These are phyloP conservation scores for Bombus cullumanus DNA, from an alignment of 1,140 invertebrate genomes.

Conservation along the genomic window DNA sequence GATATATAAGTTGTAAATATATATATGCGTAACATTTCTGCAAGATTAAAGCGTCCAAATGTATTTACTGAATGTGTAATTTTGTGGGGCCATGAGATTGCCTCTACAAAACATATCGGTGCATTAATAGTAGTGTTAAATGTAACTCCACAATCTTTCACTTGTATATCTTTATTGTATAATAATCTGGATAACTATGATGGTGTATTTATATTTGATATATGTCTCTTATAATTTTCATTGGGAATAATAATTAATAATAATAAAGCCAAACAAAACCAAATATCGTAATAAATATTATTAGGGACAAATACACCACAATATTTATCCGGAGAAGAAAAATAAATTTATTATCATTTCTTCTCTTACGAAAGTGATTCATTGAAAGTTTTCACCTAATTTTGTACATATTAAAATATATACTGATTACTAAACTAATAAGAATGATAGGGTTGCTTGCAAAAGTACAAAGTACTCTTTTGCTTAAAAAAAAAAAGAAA, in stretches of 20 bases:
- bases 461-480: conserved; percentile 56
- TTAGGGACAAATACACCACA: conserved; percentile 12
- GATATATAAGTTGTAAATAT: conserved; percentile 72
- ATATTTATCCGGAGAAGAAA: conserved; percentile 38
- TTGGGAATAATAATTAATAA: conserved; percentile 10
- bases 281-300: background rate
- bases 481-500: background rate
- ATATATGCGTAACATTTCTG: conserved; percentile 52
- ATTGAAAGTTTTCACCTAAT: conserved; percentile 49
- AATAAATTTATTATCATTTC: conserved; percentile 44
- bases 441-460: conserved; percentile 63
- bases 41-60: conserved; percentile 63
- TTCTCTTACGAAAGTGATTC: conserved; percentile 41
- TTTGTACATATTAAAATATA: conserved; percentile 62
- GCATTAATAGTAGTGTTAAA: conserved; percentile 47
- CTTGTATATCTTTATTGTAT: conserved; percentile 54
- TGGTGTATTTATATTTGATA: conserved; percentile 49
- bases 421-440: conserved; percentile 65
- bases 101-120: conserved; percentile 65
- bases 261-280: conserved; percentile 11
- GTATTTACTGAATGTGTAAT: conserved; percentile 65
- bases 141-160: conserved; percentile 38
- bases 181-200: conserved; percentile 15
- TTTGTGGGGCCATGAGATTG: conserved; percentile 52
- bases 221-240: conserved; percentile 16